Evolutionary conservation across 1,140 invertebrate species (phyloP), one percentile per base, ranked within the genome.

Genomic region (Helicoverpa zea): DNA sequence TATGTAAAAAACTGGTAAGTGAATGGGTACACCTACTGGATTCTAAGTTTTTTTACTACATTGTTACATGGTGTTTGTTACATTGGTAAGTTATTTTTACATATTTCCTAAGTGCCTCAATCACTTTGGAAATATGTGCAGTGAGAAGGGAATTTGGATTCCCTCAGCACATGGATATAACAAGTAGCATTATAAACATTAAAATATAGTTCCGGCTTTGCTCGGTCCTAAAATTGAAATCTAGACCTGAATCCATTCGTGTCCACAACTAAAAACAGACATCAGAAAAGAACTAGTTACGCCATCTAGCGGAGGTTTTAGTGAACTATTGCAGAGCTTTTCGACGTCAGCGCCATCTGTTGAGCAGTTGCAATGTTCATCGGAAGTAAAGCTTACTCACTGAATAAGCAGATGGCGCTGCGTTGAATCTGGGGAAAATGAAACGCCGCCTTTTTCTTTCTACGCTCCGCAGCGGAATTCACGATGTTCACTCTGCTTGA

Each of bases 401-500:
- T 30, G 47, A 72, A 54, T 12, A 13, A 52, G 30, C n/a, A 73
- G 70, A 73, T 73, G 70, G 70, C 70, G 70, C 54, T 73, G 68
- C 16, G 12, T 14, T 9, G 7, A 35, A 12, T 2, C n/a, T 47
- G 13, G 12, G 13, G 23, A 35, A 54, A 72, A 52, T n/a, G 13
- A 51, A 54, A 72, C 68, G 35, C 23, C 68, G 68, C 49, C 49
- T n/a, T 29, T 52, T 18, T 72, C 14, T 52, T 43, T 43, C 35
- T 43, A 7, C 35, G 35, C 35, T 54, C 18, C 13, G 16, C 52
- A 16, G 16, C 43, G 73, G 29, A 63, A 29, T 52, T 58, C 30
- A n/a, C 73, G 43, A 61, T 76, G 73, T 76, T 76, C 73, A 76
- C 14, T 16, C 0, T 49, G 18, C 73, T 76, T 59, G 56, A 63